A percentile compares a stretch with the other conserved stretches of the same genome.
phyloP scores from a whole-genome alignment of 2,113 vertebrate genomes.

The Poeciliopsis occidentalis region DNA sequence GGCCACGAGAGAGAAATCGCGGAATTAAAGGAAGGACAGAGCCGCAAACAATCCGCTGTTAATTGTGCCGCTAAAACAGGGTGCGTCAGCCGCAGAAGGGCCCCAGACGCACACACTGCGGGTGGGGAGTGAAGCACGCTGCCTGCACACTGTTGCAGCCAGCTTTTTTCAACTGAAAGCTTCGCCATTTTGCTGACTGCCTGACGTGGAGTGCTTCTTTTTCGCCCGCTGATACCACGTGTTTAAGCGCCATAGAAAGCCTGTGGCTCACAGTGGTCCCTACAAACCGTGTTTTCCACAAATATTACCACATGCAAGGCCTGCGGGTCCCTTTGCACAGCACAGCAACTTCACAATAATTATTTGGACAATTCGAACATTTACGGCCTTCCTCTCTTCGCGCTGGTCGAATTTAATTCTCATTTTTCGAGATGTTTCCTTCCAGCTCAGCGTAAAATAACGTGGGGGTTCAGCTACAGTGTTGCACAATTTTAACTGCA shows the following conservation, averaged over 20 bases:
- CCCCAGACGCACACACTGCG: background rate
- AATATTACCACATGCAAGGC: slow-evolving; percentile 17
- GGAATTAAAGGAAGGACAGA: background rate
- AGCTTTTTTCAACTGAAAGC: slow-evolving; percentile 21
- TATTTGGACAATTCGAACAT: background rate
- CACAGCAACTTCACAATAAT: background rate
- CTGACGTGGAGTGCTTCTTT: slow-evolving; percentile 66
- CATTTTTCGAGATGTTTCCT: background rate
- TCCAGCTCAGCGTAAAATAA: background rate
- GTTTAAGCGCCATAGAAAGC: slow-evolving; percentile 44
- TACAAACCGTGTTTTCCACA: slow-evolving; percentile 36
- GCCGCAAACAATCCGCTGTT: background rate
- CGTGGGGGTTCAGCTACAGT: background rate
- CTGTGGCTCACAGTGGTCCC: slow-evolving; percentile 31
- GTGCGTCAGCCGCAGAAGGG: background rate
- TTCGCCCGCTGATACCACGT: slow-evolving; percentile 68
- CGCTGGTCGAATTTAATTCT: no score
- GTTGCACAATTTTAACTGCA: background rate
- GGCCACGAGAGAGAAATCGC: background rate
- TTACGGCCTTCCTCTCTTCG: background rate
- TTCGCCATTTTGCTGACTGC: slow-evolving; percentile 77
- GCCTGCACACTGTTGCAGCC: slow-evolving; percentile 8
- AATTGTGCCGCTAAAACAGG: background rate
- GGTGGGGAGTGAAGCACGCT: background rate
- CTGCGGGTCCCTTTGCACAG: background rate